Conservation (phyloP, 1,140 invertebrate genomes). For the Drosophila truncata region DNA sequence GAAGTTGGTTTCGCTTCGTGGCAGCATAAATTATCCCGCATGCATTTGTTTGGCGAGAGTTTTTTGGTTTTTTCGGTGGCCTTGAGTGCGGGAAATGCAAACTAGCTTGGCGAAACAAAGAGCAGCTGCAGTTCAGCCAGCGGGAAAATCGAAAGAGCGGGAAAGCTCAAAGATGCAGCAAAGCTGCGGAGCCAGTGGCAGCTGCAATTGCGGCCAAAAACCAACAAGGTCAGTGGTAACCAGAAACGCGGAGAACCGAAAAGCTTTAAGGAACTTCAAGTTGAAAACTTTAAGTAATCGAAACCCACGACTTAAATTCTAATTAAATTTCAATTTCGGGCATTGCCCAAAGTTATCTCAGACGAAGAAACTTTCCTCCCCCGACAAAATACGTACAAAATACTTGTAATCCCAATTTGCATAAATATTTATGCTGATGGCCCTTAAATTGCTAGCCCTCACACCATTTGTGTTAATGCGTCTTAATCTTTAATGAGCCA, state of each 20-base stretch:
- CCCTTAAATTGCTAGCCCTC: conserved; percentile 56
- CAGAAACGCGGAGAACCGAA: conserved; percentile 3
- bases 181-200: conserved; percentile 7
- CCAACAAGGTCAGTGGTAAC: conserved; percentile 45
- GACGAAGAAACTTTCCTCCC: conserved; percentile 37
- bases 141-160: conserved; percentile 22
- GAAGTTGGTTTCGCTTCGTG: conserved; percentile 54
- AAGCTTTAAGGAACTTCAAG: conserved; percentile 19
- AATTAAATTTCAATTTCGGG: conserved; percentile 73
- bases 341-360: conserved; percentile 8
- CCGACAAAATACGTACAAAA: conserved; percentile 61
- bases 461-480: conserved; percentile 77
- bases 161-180: conserved; percentile 58
- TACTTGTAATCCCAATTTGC: conserved; percentile 81
- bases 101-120: conserved; percentile 49
- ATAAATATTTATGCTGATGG: conserved; percentile 83
- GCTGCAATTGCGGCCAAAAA: conserved; percentile 17
- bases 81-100: conserved; percentile 56
- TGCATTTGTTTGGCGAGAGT: conserved; percentile 38
- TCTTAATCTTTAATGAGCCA: conserved; percentile 83
- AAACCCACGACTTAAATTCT: conserved; percentile 47
- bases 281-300: conserved; percentile 25
- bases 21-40: conserved; percentile 62
- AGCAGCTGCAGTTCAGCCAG: conserved; percentile 44
- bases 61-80: conserved; percentile 19